Evolutionary conservation across 1,140 invertebrate genomes (phyloP).

Genomic region (Ceratosolen fusciceps): DNA sequence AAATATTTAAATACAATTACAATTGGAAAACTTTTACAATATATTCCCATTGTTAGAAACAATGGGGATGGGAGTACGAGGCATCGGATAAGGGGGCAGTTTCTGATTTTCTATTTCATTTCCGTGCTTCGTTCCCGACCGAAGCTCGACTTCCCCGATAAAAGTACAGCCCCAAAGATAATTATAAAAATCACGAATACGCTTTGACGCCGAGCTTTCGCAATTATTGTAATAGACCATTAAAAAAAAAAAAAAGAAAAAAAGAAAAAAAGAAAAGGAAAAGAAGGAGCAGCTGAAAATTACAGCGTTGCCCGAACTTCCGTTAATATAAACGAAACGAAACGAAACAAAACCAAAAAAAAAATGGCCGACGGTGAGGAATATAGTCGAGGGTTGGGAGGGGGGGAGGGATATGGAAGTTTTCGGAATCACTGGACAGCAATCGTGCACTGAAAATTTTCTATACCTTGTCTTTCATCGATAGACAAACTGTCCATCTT

Average conservation of each 20-base stretch:
- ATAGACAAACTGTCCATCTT: too few relatives aligned
- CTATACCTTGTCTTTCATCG: not conserved
- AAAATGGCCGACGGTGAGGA: not conserved
- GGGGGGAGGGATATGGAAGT: not conserved
- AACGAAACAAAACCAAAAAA: not conserved
- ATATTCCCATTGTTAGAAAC: not conserved
- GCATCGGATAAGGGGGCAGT: not conserved
- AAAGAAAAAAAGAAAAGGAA: too few relatives aligned
- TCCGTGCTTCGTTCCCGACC: not conserved
- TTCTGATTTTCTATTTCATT: conserved; percentile 22
- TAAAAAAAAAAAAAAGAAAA: too few relatives aligned
- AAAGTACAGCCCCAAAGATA: not conserved
- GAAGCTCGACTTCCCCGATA: not conserved
- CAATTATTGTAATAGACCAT: conserved; percentile 15
- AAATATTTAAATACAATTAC: not conserved
- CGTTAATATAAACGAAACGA: not conserved
- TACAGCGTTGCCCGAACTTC: not conserved
- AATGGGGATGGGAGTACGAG: not conserved
- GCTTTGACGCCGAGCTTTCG: conserved; percentile 11
- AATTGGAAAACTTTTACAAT: not conserved
- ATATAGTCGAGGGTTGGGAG: not conserved
- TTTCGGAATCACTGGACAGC: not conserved
- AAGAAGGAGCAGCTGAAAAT: conserved; percentile 17
- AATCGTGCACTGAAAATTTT: not conserved
- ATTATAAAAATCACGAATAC: conserved; percentile 22